Base-by-base conservation (phyloP, 2,797 vertebrate species). In the Lagocephalus sceleratus region DNA sequence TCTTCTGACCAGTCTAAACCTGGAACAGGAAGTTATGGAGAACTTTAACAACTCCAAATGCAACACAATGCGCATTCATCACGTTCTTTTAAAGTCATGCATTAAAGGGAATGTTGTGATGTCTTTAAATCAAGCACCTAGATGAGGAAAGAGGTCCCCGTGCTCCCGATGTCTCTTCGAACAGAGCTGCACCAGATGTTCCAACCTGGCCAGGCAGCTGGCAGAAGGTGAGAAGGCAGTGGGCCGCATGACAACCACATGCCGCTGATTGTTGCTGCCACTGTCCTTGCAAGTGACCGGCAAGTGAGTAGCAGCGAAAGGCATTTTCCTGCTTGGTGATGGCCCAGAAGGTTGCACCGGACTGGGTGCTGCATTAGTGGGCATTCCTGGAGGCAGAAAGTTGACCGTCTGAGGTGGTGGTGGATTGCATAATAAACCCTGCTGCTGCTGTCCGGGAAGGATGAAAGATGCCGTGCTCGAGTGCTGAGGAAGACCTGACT, bases 1-100 rank as follows among this genome's bases (percentile, higher is more conserved):
- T 98, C 97, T 86, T 99, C 97, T 63, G 97, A 99, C 97, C 97
- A 99, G 86, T 99, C 97, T 88, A 99, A 78, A 64, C 97, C 97
- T 99, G 82, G 22, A 72, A 79, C 41, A 75, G 8, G 79, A 44
- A 19, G 17, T 42, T 6, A n/a, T 15, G 20, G 42, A 44, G 42
- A 44, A 61, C 20, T 29, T 49, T 17, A 47, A 49, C 53, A 59
- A 57, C 32, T 6, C 55, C 16, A 48, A 20, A 20, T 21, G 9
- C 10, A 49, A 16, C 35, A 47, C 20, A 17, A 6, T 3, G 32
- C 41, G 17, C 3, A 50, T 52, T 8, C 20, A 10, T 26, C 1
- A 47, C 5, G n/a, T 19, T 44, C 20, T 16, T 26, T n/a, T 60
- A n/a, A 51, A 44, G n/a, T 5, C 40, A 42, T 7, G 5, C 17